These are phyloP conservation scores for Lasioglossum leucozonium DNA, from an alignment of 2,888 invertebrate genomes.

Conservation along the genomic window DNA sequence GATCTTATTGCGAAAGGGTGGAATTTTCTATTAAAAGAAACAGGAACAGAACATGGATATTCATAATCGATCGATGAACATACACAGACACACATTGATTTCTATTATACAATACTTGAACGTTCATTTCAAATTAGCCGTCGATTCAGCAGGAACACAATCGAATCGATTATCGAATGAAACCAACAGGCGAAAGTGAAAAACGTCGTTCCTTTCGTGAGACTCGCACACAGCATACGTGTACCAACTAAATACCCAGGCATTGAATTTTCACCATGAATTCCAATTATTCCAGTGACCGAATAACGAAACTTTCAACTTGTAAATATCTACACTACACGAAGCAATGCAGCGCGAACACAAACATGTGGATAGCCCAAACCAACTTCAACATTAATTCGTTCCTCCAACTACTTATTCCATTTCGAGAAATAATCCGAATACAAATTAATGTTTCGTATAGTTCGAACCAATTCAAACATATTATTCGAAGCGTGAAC, in stretches of 20 bases:
- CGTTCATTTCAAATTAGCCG: background rate
- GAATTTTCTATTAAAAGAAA: background rate
- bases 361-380: background rate
- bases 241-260: background rate
- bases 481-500: too few species aligned
- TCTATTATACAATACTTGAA: background rate
- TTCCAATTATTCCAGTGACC: background rate
- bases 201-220: background rate
- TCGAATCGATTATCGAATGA: background rate
- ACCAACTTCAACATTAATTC: background rate
- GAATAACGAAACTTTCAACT: constrained; percentile 5
- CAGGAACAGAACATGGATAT: background rate
- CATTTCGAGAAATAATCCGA: background rate
- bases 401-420: too few species aligned
- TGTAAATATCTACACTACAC: background rate
- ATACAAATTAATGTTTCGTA: background rate
- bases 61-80: background rate
- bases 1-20: background rate
- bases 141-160: background rate
- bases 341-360: background rate
- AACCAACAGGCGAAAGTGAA: background rate
- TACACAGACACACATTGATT: background rate
- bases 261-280: background rate
- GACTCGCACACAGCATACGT: background rate
- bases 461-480: too few species aligned